Base-by-base conservation (phyloP, 2,797 vertebrate species). In the Rhabdomys pumilio region DNA sequence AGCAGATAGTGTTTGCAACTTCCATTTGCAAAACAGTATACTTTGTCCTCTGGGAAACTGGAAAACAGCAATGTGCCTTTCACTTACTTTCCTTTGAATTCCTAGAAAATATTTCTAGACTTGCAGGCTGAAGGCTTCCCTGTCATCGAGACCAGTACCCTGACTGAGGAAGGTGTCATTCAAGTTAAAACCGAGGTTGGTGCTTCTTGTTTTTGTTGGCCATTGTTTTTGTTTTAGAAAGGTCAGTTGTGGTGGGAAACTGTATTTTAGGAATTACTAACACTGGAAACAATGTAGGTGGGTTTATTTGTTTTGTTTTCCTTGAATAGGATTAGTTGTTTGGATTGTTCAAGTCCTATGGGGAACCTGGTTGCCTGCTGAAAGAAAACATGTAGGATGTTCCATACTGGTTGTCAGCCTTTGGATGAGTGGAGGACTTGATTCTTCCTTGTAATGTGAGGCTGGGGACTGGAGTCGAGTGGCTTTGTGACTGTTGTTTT, bases 161-260 rank as follows among this genome's bases (percentile, higher is more conserved):
- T 99, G 83, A 99, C 99, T 0, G 99, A 99, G 93, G 99, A 99
- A 98, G 99, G 99, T 1, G 99, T 99, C 75, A 99, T 99, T 88
- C 98, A 99, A 92, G 99, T 99, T 72, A 99, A 99, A 98, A 99
- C 99, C 1, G 99, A 99, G 99, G 99, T 99, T 67, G 82, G 98
- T 98, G 7, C n/a, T 19, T 97, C 22, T 41, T 84, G 38, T 38
- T 38, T 38, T 38, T 38, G 38, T 38, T 38, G 82, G 72, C 4
- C 19, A 50, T 1, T 6, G 14, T 75, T 41, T 29, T 87, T 44
- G 41, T n/a, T 85, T 89, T 44, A 38, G 89, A 41, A 38, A 34
- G 44, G 19, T 86, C 83, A 8, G 44, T 87, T 6, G 1, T 55
- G 20, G 69, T 44, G 10, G 22, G 4, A 26, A 63, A 24, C 22